Percentiles rank a stretch among this genome's conserved stretches.
Conservation (phyloP, 53 echinoderm and acorn worm species). For the Holothuria leucospilota region DNA sequence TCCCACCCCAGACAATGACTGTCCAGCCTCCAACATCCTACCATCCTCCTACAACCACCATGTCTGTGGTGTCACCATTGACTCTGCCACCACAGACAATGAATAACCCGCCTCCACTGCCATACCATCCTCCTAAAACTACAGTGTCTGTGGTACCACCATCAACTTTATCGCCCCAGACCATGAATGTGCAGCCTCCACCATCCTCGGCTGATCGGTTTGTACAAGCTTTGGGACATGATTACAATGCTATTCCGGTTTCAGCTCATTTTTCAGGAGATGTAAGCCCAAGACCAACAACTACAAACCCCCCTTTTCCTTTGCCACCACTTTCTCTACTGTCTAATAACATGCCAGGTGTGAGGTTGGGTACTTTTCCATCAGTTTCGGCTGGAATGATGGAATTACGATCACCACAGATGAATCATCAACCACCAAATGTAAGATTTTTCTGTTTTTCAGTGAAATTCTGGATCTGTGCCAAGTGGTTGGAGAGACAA, state of each 20-base stretch:
- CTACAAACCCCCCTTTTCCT: neutral
- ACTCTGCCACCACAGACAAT: conserved; percentile 20
- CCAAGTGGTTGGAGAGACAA: no score
- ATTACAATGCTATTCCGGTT: conserved; percentile 44
- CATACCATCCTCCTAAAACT: conserved; percentile 26
- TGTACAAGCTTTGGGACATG: conserved; percentile 45
- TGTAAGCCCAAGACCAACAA: conserved; percentile 24
- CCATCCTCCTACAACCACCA: conserved; percentile 12
- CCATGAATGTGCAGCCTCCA: neutral
- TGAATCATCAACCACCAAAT: conserved; percentile 33
- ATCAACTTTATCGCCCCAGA: conserved; percentile 29
- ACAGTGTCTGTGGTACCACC: conserved; percentile 13
- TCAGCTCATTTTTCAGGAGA: neutral
- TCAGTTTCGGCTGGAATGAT: conserved; percentile 36
- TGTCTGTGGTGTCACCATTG: conserved; percentile 13
- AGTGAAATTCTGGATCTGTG: no score
- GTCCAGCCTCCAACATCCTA: conserved; percentile 8
- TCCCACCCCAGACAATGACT: conserved; percentile 9
- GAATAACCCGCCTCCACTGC: neutral
- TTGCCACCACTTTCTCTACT: neutral
- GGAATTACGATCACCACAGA: conserved; percentile 40
- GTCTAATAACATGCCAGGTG: conserved; percentile 10
- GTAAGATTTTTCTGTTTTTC: neutral
- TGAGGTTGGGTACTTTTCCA: conserved; percentile 22
- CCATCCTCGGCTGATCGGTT: conserved; percentile 46